These are phyloP conservation scores for Cettia cetti DNA, from an alignment of 2,113 vertebrate species.

Conservation along the genomic window DNA sequence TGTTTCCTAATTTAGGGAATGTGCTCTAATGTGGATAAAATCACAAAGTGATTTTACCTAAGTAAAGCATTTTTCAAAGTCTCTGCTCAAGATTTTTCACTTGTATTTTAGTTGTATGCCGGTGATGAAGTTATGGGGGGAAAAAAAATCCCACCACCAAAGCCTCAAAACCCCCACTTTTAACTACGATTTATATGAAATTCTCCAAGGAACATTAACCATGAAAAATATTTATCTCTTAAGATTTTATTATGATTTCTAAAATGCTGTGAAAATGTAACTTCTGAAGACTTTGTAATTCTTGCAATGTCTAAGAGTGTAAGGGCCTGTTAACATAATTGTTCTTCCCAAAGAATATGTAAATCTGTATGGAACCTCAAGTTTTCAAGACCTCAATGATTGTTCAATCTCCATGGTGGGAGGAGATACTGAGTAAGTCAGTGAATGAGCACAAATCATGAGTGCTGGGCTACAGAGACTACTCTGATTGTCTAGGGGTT, in stretches of 20 bases:
- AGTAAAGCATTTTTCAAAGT: not conserved
- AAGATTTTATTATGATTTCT: not conserved
- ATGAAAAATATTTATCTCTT: not conserved
- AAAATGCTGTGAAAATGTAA: not conserved
- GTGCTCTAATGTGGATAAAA: not conserved
- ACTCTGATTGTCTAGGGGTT: not conserved
- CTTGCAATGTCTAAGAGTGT: not conserved
- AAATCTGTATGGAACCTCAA: not conserved
- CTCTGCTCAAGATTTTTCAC: not conserved
- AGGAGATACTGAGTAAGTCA: not conserved
- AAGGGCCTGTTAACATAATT: not conserved
- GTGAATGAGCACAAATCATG: not conserved
- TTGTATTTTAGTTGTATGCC: not conserved
- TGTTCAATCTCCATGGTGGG: not conserved
- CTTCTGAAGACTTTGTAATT: not conserved
- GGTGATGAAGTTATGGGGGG: accelerated
- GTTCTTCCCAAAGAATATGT: not conserved
- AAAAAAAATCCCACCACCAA: accelerated
- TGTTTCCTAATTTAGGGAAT: not conserved
- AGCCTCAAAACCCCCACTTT: accelerated
- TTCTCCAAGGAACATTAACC: not conserved
- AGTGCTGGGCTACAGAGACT: not conserved
- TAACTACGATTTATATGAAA: not conserved
- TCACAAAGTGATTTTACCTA: not conserved
- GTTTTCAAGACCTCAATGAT: not conserved